Conservation (phyloP, 1,140 invertebrate species). For the Drusus annulatus region DNA sequence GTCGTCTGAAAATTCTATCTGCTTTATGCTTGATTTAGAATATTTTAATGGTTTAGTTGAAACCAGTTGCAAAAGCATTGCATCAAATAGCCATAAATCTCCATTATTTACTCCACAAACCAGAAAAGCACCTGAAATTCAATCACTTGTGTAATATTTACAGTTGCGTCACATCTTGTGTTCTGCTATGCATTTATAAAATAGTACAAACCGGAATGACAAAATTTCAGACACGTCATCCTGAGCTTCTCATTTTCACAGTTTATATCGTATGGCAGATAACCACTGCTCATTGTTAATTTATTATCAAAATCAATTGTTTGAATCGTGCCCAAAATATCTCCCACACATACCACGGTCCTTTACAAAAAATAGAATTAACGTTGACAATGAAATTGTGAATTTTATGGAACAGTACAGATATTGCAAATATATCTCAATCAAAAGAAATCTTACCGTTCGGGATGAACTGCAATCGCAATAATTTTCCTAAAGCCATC, state of each 20-base stretch:
- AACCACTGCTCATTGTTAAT: constrained; percentile 50
- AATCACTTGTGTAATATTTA: not conserved
- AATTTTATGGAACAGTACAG: not conserved
- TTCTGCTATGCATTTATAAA: not conserved
- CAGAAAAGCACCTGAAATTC: constrained; percentile 67
- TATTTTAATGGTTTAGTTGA: constrained; percentile 67
- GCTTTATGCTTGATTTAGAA: constrained; percentile 65
- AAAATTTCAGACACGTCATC: constrained; percentile 70
- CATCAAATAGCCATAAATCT: constrained; percentile 72
- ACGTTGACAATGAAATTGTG: not conserved
- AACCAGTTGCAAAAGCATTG: constrained; percentile 69
- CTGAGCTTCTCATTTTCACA: constrained; percentile 59
- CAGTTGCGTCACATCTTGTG: not conserved
- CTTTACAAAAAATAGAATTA: constrained; percentile 10
- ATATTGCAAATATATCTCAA: not conserved
- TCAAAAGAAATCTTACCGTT: constrained; percentile 61
- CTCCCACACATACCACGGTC: constrained; percentile 61
- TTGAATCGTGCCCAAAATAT: constrained; percentile 66
- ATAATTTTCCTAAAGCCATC: constrained; percentile 61
- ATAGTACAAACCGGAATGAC: constrained; percentile 64
- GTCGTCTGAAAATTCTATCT: constrained; percentile 70
- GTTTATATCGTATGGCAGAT: constrained; percentile 52
- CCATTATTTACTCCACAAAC: constrained; percentile 73
- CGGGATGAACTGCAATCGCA: constrained; percentile 63
- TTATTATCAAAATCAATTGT: constrained; percentile 68